Percentiles rank a stretch among this genome's conserved stretches.
phyloP scores from a whole-genome alignment of 2,113 vertebrate species.

The Centropus bengalensis region DNA sequence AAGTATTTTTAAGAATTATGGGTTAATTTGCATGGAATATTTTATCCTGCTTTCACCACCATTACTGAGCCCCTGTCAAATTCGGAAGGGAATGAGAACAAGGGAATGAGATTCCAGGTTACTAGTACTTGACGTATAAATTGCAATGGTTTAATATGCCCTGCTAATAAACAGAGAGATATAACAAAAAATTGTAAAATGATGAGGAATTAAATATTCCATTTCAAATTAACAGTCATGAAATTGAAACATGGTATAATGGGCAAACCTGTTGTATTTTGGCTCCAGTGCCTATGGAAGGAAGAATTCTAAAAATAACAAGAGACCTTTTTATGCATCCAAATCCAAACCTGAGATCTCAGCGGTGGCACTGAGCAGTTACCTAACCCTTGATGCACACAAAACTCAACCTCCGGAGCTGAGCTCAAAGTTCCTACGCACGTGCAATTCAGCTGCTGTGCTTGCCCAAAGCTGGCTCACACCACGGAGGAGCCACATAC shows the following conservation, averaged over 20 bases:
- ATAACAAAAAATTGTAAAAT: background rate
- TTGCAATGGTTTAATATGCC: background rate
- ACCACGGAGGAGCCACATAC: accelerated
- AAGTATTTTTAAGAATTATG: background rate
- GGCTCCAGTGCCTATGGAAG: background rate
- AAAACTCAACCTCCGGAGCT: background rate
- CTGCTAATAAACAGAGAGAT: background rate
- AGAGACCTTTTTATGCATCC: no score
- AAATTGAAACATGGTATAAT: background rate
- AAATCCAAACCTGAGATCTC: background rate
- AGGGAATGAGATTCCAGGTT: background rate
- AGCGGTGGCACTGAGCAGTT: background rate
- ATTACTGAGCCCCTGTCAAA: background rate
- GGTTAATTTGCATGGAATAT: background rate
- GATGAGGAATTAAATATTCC: background rate
- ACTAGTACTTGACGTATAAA: background rate
- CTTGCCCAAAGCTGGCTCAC: background rate
- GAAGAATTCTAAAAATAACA: background rate
- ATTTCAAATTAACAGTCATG: background rate
- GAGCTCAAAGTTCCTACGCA: background rate
- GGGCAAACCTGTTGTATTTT: background rate
- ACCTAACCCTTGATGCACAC: background rate
- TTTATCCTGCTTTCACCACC: background rate
- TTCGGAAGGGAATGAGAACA: background rate
- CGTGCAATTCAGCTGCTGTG: background rate